These are phyloP conservation scores for Tapirus indicus DNA, from an alignment of 2,797 vertebrate genomes.

Conservation along the genomic window DNA sequence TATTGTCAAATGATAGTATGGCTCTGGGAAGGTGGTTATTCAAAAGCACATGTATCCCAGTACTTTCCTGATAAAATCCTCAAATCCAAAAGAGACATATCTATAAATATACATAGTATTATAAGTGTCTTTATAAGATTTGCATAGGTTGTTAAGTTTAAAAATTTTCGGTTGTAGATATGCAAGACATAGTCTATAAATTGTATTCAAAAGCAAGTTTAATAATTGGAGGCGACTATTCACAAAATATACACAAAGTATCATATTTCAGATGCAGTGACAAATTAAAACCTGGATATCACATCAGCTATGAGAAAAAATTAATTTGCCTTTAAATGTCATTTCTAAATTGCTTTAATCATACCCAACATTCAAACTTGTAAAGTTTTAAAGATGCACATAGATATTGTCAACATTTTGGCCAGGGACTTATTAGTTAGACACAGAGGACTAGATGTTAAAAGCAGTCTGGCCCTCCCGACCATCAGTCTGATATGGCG, in stretches of 20 bases:
- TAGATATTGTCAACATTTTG: not conserved
- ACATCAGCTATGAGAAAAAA: not conserved
- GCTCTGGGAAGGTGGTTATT: not conserved
- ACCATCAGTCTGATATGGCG: not conserved
- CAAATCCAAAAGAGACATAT: not conserved
- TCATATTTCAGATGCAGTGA: not conserved
- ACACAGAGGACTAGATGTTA: not conserved
- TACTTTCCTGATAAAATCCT: not conserved
- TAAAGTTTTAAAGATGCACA: not conserved
- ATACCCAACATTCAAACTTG: not conserved
- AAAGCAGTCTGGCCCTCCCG: not conserved
- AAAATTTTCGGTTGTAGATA: not conserved
- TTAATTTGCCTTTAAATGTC: not conserved
- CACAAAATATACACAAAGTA: not conserved
- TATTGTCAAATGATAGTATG: not conserved
- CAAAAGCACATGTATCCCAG: not conserved
- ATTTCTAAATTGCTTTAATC: slow-evolving; percentile 56
- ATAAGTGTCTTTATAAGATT: not conserved
- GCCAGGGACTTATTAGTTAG: not conserved
- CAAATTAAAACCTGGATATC: slow-evolving; percentile 7
- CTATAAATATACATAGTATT: not conserved
- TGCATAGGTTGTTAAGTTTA: not conserved
- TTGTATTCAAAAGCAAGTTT: slow-evolving; percentile 13
- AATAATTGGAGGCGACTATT: slow-evolving; percentile 27
- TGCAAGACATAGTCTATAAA: slow-evolving; percentile 24